Evolutionary conservation across 2,888 invertebrate species (phyloP), one percentile per base, ranked within the genome.

Genomic region (Steinernema carpocapsae): DNA sequence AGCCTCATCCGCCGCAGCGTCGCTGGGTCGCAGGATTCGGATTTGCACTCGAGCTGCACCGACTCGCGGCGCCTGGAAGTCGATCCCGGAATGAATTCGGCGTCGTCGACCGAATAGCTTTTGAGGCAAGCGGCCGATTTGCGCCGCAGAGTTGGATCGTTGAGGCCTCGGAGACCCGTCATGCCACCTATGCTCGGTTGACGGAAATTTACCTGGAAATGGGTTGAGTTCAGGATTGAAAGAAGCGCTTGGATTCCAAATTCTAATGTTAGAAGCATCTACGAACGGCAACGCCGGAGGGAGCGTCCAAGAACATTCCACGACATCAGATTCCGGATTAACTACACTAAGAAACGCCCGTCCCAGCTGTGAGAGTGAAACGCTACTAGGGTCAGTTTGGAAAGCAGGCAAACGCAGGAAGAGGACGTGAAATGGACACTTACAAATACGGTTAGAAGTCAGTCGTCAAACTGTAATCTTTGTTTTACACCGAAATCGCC

Each of bases 1-100:
- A 76, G 72, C 26, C 70, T 22, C 52, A 71, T 73, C n/a, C 76
- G 71, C 26, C 64, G 29, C 29, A 64, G 32, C 1, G 32, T 64
- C 32, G 64, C 64, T 1, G 64, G 64, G 19, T 64, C 64, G 37
- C 64, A 64, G 64, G 32, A 32, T n/a, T 64, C 64, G 32, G 64
- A 22, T 29, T 64, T 64, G 64, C 26, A 17, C 29, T 14, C 64
- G 10, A 64, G 64, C 32, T 64, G 64, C 37, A 37, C 17, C 29
- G 32, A 17, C 52, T n/a, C 22, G 19, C 52, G 52, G 22, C 52
- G 17, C 14, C 56, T 19, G 4, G 56, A 22, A 3, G 56, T 56
- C 10, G 22, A 22, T 26, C 64, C 12, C 10, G 64, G 64, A 3
- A 37, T 10, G 64, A 29, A 64, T 12, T 64, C 64, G 32, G 64